Conservation (phyloP, 1,140 invertebrate species). For the Drosophila asahinai region DNA sequence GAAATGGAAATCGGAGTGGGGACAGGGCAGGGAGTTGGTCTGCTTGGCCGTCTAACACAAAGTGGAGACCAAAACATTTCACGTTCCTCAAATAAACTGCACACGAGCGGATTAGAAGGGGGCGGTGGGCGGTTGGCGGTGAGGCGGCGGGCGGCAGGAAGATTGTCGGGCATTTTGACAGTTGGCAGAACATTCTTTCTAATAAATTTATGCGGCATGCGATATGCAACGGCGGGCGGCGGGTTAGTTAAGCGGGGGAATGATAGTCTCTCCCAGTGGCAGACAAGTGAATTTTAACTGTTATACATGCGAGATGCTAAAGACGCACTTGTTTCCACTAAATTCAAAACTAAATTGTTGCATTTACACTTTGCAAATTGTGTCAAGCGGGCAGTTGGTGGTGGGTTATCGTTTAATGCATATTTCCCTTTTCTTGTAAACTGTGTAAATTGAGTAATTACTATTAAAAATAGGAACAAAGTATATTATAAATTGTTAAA, state of each 20-base stretch:
- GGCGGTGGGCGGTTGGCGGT: background rate
- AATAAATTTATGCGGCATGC: conserved; percentile 53
- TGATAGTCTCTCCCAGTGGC: background rate
- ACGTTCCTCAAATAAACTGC: conserved; percentile 74
- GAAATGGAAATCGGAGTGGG: conserved; percentile 35
- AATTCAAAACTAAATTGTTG: too few species aligned
- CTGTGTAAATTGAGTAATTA: too few species aligned
- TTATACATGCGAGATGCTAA: conserved; percentile 8
- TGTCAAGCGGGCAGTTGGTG: conserved; percentile 2
- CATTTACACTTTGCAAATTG: background rate
- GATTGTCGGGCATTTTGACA: conserved; percentile 54
- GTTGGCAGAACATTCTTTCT: conserved; percentile 55
- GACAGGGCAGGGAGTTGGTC: conserved; percentile 23
- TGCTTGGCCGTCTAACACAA: conserved; percentile 49
- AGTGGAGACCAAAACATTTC: conserved; percentile 54
- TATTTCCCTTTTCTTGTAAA: too few species aligned
- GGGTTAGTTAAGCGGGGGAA: background rate
- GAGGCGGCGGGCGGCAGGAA: background rate
- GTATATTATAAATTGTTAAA: too few species aligned
- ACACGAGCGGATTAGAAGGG: conserved; percentile 47
- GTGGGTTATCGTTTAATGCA: background rate
- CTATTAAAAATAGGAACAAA: too few species aligned
- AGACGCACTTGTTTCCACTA: conserved; percentile 1
- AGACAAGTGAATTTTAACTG: conserved; percentile 43
- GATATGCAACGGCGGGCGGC: conserved; percentile 18